Percentiles rank a stretch among this genome's conserved stretches.
Conservation (phyloP, 2,888 invertebrate genomes). For the Hypsopygia costalis region DNA sequence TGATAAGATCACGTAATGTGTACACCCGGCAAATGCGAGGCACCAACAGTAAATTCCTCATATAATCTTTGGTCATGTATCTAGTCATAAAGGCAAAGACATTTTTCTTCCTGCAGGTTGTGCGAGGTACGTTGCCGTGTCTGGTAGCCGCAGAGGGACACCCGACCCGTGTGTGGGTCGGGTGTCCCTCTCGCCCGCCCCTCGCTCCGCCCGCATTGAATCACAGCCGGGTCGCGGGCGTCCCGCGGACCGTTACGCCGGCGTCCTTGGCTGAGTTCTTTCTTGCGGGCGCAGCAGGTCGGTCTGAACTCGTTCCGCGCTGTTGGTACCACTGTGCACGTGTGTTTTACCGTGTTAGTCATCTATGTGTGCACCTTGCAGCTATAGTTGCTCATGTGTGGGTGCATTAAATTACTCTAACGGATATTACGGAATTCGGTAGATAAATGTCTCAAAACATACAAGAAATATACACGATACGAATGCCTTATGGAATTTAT, state of each 20-base stretch:
- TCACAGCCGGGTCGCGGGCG: constrained; percentile 23
- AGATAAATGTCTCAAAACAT: constrained; percentile 56
- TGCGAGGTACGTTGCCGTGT: constrained; percentile 14
- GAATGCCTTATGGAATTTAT: constrained; percentile 8
- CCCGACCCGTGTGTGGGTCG: too few species aligned
- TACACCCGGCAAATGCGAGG: too few species aligned
- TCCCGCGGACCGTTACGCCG: constrained; percentile 64
- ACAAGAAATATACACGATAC: constrained; percentile 23
- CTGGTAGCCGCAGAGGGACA: constrained; percentile 39
- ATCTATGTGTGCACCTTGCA: constrained; percentile 16
- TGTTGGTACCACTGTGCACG: constrained; percentile 55
- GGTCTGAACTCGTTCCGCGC: constrained; percentile 71
- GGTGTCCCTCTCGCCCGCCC: constrained; percentile 13
- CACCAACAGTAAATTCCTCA: too few species aligned
- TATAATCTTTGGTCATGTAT: too few species aligned
- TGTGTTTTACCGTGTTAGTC: constrained; percentile 44
- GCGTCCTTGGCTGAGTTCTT: constrained; percentile 81
- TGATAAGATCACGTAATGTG: too few species aligned
- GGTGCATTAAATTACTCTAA: constrained; percentile 65
- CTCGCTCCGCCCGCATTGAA: constrained; percentile 11
- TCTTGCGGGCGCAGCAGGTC: constrained; percentile 74
- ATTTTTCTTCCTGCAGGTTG: background rate
- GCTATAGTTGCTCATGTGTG: constrained; percentile 16
- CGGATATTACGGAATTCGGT: constrained; percentile 76
- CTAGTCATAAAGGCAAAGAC: background rate